phyloP scores from a whole-genome alignment of 2,888 invertebrate species.

The Agrotis puta region DNA sequence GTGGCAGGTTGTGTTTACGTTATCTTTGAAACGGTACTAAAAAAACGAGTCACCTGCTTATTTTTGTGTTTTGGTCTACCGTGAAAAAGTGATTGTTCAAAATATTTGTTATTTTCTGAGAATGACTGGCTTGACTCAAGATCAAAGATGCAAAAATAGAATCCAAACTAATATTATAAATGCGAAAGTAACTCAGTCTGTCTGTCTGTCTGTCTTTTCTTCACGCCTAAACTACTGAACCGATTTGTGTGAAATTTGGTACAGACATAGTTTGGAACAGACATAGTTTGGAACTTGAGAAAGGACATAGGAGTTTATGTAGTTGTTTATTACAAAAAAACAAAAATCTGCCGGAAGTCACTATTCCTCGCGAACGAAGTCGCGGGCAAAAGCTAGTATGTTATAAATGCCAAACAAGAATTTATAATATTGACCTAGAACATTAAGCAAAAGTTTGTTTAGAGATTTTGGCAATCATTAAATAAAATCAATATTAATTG shows the following conservation, averaged over 20 bases:
- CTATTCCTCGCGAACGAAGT: no score
- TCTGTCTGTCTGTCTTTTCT: no score
- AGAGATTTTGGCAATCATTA: conserved; percentile 27
- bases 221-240: no score
- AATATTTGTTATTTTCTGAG: background rate
- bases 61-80: background rate
- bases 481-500: conserved; percentile 31
- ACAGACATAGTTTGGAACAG: no score
- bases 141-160: background rate
- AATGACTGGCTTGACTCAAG: background rate
- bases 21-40: background rate
- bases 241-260: no score
- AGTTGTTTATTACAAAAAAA: no score
- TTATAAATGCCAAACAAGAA: conserved; percentile 1
- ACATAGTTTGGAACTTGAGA: no score
- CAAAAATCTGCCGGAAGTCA: no score
- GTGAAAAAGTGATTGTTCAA: background rate
- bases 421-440: conserved; percentile 45
- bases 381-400: no score
- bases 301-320: no score
- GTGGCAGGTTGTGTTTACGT: conserved; percentile 18
- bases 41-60: conserved; percentile 10
- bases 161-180: background rate
- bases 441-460: conserved; percentile 21
- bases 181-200: no score